Conservation (phyloP, 2,888 invertebrate species). For the Reticulitermes lucifugus region DNA sequence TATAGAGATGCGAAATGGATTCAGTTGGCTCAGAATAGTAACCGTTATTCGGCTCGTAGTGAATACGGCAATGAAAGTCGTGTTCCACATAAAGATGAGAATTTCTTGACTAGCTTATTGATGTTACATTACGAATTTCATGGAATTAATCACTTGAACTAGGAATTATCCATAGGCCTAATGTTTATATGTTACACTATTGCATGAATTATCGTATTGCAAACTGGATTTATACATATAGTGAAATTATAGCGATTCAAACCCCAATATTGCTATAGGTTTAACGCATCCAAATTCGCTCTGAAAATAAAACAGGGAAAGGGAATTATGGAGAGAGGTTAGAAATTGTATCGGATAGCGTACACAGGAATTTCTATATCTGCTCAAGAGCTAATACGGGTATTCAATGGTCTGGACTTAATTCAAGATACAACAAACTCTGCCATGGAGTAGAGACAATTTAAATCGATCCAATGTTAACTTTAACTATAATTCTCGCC, state of each 20-base stretch:
- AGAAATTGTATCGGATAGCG: constrained; percentile 32
- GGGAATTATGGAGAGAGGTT: constrained; percentile 3
- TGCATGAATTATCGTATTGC: not conserved
- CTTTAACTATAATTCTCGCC: too few species aligned
- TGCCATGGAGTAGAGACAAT: not conserved
- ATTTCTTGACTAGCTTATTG: too few species aligned
- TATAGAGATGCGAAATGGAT: too few species aligned
- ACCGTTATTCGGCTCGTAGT: too few species aligned
- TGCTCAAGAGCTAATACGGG: constrained; percentile 15
- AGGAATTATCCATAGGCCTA: too few species aligned
- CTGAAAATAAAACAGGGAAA: not conserved
- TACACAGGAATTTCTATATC: constrained; percentile 36
- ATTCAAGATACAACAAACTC: constrained; percentile 17
- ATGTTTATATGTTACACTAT: too few species aligned
- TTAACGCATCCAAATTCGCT: not conserved
- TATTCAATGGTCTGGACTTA: constrained; percentile 39
- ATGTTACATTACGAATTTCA: too few species aligned
- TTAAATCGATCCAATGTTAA: not conserved
- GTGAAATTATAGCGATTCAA: not conserved
- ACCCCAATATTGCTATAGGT: constrained; percentile 18
- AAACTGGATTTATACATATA: not conserved
- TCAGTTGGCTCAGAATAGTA: too few species aligned
- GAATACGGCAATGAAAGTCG: too few species aligned
- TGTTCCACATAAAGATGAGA: too few species aligned
- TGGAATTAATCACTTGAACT: too few species aligned